Percentiles rank a stretch among this genome's conserved stretches.
These are phyloP conservation scores for Apodemus agrarius DNA, from an alignment of 2,797 vertebrate genomes.

Conservation along the genomic window DNA sequence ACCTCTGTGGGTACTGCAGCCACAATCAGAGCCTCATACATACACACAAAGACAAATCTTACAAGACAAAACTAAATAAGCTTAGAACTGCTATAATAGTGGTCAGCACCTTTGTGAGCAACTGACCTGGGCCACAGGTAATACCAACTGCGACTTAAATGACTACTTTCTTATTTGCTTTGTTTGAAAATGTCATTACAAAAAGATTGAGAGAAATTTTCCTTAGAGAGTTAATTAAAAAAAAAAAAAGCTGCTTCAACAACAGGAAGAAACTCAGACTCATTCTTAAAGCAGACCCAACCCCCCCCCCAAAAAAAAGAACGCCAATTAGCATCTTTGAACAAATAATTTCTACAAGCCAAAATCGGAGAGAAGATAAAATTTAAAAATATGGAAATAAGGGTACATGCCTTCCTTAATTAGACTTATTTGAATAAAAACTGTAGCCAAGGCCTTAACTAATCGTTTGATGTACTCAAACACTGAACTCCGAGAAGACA, in stretches of 20 bases:
- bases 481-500: neutral
- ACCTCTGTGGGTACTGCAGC: neutral
- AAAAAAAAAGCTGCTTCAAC: conserved; percentile 14
- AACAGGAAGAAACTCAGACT: neutral
- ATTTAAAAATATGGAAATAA: conserved; percentile 71
- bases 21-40: neutral
- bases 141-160: neutral
- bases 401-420: conserved; percentile 54
- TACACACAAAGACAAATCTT: neutral
- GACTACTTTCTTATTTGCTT: neutral
- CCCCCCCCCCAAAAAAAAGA: conserved; percentile 16
- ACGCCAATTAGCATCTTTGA: conserved; percentile 35
- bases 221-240: neutral
- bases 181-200: neutral
- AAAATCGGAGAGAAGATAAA: conserved; percentile 49
- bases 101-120: neutral
- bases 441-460: conserved; percentile 53
- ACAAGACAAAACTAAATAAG: neutral
- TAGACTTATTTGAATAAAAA: conserved; percentile 64
- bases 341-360: conserved; percentile 51
- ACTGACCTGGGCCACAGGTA: neutral
- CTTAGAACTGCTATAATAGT: neutral
- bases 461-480: conserved; percentile 47
- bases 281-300: conserved; percentile 59
- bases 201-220: neutral